A percentile compares a stretch with the other conserved stretches of the same genome.
Evolutionary conservation across 1,140 invertebrate genomes (phyloP).

Genomic region (Meloidogyne floridensis): DNA sequence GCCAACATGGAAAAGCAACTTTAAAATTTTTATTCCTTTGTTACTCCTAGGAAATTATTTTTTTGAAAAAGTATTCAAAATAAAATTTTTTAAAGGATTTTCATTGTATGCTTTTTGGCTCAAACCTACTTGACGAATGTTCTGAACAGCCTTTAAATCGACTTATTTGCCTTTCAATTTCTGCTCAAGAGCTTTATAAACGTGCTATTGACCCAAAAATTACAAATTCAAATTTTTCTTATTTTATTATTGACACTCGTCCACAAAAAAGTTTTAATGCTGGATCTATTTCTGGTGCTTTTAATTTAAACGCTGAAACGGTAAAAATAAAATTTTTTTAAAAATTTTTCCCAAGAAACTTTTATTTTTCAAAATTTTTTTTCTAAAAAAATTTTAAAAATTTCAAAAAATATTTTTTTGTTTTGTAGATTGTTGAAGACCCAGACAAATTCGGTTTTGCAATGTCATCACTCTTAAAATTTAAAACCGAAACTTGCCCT

Average conservation of each 20-base stretch:
- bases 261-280: conserved; percentile 94
- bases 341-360: too few species aligned
- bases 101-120: conserved; percentile 69
- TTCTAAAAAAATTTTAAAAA: too few species aligned
- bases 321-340: too few species aligned
- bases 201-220: conserved; percentile 38
- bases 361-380: too few species aligned
- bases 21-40: too few species aligned
- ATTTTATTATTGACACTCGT: conserved; percentile 94
- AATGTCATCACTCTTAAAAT: conserved; percentile 83
- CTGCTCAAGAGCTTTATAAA: conserved; percentile 70
- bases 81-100: conserved; percentile 66
- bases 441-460: conserved; percentile 89
- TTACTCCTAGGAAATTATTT: too few species aligned
- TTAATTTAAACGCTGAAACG: conserved; percentile 93
- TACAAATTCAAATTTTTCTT: conserved; percentile 71
- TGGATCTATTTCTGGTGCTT: conserved; percentile 92
- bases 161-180: conserved; percentile 88
- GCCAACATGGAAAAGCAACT: too few species aligned
- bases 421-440: conserved; percentile 83
- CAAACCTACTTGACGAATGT: conserved; percentile 65
- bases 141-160: conserved; percentile 73
- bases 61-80: too few species aligned
- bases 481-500: conserved; percentile 52
- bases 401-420: too few species aligned